Evolutionary conservation across 2,797 vertebrate genomes (phyloP).

Genomic region (Anguilla anguilla): DNA sequence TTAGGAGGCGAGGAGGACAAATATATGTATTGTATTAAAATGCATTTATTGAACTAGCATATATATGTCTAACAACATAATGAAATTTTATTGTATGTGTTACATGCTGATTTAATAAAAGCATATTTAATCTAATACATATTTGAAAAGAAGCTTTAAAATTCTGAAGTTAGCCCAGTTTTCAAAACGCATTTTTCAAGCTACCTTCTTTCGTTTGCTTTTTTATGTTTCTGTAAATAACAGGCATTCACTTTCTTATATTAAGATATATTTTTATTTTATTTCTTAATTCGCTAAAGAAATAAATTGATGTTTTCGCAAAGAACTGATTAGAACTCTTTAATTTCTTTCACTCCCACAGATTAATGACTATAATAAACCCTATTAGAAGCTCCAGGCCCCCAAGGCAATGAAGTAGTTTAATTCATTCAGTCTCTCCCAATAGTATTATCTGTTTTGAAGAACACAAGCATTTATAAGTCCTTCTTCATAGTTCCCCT

Average conservation of each 20-base stretch:
- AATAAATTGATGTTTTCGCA: neutral
- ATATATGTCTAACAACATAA: neutral
- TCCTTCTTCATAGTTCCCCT: neutral
- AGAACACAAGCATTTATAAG: neutral
- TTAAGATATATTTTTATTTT: too few relatives aligned
- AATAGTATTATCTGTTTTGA: neutral
- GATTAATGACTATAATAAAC: neutral
- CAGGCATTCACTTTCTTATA: neutral
- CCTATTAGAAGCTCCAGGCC: neutral
- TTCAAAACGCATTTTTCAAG: neutral
- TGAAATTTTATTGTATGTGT: too few relatives aligned
- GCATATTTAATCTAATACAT: too few relatives aligned
- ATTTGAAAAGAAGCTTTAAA: neutral
- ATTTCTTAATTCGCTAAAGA: neutral
- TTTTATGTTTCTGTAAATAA: neutral
- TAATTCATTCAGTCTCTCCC: neutral
- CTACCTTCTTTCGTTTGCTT: neutral
- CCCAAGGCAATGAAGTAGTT: neutral
- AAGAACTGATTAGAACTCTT: neutral
- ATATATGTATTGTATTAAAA: neutral
- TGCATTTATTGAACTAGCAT: neutral
- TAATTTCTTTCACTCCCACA: neutral
- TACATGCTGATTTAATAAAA: too few relatives aligned
- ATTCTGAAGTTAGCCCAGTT: neutral
- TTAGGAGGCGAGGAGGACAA: neutral